phyloP scores from a whole-genome alignment of 2,888 invertebrate genomes.

The Eristalis tenax region DNA sequence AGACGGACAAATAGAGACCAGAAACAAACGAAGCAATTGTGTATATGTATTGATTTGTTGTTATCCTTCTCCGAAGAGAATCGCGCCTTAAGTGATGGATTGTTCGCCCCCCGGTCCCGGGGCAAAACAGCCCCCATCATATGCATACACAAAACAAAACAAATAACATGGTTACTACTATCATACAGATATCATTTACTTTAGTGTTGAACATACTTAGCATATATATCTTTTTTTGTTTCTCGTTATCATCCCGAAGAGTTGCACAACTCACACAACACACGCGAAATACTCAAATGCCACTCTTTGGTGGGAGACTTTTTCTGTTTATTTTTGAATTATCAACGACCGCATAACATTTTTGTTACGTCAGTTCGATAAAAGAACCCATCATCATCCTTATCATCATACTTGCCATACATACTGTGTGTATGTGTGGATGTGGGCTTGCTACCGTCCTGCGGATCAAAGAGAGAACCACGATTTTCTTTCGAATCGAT shows the following conservation, averaged over 20 bases:
- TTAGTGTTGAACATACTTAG: conserved; percentile 4
- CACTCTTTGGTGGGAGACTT: background rate
- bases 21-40: conserved; percentile 35
- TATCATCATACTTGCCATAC: background rate
- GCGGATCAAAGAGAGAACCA: conserved; percentile 55
- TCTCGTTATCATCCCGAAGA: background rate
- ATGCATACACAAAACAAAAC: conserved; percentile 44
- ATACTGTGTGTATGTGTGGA: background rate
- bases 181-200: conserved; percentile 47
- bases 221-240: background rate
- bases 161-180: conserved; percentile 54
- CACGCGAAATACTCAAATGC: background rate
- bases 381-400: conserved; percentile 6
- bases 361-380: conserved; percentile 74
- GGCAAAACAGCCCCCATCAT: conserved; percentile 37
- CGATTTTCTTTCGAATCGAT: conserved; percentile 34
- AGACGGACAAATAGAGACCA: conserved; percentile 7
- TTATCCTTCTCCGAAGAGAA: conserved; percentile 48
- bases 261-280: background rate
- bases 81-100: conserved; percentile 64
- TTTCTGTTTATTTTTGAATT: conserved; percentile 35
- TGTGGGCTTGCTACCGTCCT: background rate
- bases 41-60: conserved; percentile 51
- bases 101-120: conserved; percentile 24
- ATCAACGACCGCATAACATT: conserved; percentile 74